Evolutionary conservation across 2,113 vertebrate species (phyloP).

Genomic region (Elachura formosa): DNA sequence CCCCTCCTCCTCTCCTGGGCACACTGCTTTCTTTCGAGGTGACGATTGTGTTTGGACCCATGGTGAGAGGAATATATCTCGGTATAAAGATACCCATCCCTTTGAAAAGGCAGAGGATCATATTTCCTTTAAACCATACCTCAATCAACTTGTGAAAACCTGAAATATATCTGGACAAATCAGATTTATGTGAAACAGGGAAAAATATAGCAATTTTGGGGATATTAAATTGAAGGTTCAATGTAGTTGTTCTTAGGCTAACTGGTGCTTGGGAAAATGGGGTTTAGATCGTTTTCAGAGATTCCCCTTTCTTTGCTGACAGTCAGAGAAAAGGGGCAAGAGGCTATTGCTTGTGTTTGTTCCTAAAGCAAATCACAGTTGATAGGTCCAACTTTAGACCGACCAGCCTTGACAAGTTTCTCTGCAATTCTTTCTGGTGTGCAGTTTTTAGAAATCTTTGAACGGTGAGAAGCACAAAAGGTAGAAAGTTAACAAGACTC

Average conservation of each 20-base stretch:
- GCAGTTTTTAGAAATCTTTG: constrained; percentile 46
- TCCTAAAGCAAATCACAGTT: constrained; percentile 10
- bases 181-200: not conserved
- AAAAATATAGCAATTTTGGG: not conserved
- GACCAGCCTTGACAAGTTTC: constrained; percentile 8
- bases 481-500: constrained; percentile 54
- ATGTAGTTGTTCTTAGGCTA: not conserved
- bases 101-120: not conserved
- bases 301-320: not conserved
- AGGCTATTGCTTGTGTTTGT: not conserved
- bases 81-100: not conserved
- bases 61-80: not conserved
- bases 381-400: constrained; percentile 30
- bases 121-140: not conserved
- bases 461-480: constrained; percentile 27
- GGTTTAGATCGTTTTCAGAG: not conserved
- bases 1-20: not conserved
- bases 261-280: not conserved
- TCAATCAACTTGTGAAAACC: not conserved
- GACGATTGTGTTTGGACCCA: not conserved
- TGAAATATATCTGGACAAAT: not conserved
- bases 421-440: not conserved
- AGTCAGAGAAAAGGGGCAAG: not conserved
- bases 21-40: not conserved
- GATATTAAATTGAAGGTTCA: not conserved